Percentiles rank a stretch among this genome's conserved stretches.
These are phyloP conservation scores for Eupsittula cactorum DNA, from an alignment of 2,113 vertebrate species.

Conservation along the genomic window DNA sequence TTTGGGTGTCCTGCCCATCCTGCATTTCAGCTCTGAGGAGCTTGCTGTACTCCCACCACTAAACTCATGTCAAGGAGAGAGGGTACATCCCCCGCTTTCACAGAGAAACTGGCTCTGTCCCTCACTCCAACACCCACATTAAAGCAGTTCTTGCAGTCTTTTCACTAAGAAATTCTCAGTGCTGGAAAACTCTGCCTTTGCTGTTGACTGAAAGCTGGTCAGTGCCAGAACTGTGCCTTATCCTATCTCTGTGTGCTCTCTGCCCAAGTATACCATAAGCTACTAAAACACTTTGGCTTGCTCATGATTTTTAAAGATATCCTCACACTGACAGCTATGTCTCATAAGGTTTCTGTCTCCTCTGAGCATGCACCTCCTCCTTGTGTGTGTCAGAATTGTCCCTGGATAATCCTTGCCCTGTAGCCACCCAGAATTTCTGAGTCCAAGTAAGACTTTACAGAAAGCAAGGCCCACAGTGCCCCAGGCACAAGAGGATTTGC, in stretches of 20 bases:
- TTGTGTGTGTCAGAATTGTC: background rate
- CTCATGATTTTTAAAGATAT: background rate
- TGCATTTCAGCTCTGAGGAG: background rate
- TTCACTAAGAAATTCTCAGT: background rate
- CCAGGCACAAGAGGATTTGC: background rate
- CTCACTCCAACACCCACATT: background rate
- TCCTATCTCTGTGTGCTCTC: background rate
- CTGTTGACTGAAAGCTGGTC: background rate
- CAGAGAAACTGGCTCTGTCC: background rate
- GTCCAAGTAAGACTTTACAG: background rate
- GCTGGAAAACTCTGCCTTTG: background rate
- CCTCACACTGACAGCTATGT: background rate
- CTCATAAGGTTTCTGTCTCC: background rate
- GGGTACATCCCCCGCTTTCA: fast-evolving
- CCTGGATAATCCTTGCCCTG: background rate
- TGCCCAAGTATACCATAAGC: background rate
- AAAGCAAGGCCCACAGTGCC: background rate
- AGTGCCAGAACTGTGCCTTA: background rate
- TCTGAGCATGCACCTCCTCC: background rate
- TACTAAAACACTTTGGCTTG: background rate
- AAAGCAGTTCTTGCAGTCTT: background rate
- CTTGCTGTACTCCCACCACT: background rate
- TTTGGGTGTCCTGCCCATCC: background rate
- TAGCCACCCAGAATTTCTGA: background rate
- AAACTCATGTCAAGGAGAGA: background rate